These are phyloP conservation scores for Drosophila nikananu DNA, from an alignment of 1,140 invertebrate genomes.

Conservation along the genomic window DNA sequence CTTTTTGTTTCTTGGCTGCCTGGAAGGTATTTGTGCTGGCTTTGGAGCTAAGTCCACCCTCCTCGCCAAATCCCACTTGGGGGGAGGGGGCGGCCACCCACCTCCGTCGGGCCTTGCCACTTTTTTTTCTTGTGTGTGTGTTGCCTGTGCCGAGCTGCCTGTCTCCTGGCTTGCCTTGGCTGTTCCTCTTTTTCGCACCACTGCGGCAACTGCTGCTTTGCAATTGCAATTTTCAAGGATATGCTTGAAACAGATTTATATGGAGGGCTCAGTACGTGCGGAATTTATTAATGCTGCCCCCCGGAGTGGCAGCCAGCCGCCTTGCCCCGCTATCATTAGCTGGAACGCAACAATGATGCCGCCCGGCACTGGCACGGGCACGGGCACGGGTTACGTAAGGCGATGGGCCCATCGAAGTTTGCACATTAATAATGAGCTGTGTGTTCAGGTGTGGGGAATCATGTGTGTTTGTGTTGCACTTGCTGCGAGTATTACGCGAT, in stretches of 20 bases:
- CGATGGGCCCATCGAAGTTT: constrained; percentile 64
- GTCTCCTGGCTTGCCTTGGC: constrained; percentile 32
- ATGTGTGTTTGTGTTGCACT: constrained; percentile 49
- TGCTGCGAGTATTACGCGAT: constrained; percentile 42
- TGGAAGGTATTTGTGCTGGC: constrained; percentile 60
- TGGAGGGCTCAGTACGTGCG: constrained; percentile 76
- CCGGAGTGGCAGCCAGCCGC: constrained; percentile 20
- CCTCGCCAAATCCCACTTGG: constrained; percentile 5
- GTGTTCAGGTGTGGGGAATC: constrained; percentile 32
- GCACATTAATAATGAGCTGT: constrained; percentile 65
- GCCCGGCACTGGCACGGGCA: not conserved
- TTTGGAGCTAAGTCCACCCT: constrained; percentile 23
- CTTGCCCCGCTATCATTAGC: constrained; percentile 44
- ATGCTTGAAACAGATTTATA: constrained; percentile 84
- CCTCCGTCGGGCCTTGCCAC: constrained; percentile 6
- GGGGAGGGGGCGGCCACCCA: not conserved
- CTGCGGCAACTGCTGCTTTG: constrained; percentile 60
- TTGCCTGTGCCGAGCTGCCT: constrained; percentile 19
- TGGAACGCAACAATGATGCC: constrained; percentile 46
- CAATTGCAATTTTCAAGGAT: constrained; percentile 85
- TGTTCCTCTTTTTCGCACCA: constrained; percentile 53
- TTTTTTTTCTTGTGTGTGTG: constrained; percentile 4
- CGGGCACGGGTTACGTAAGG: constrained; percentile 56
- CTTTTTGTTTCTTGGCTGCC: constrained; percentile 65
- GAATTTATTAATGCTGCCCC: constrained; percentile 75